phyloP scores from a whole-genome alignment of 2,113 vertebrate species.

The Petrocephalus zakoni region DNA sequence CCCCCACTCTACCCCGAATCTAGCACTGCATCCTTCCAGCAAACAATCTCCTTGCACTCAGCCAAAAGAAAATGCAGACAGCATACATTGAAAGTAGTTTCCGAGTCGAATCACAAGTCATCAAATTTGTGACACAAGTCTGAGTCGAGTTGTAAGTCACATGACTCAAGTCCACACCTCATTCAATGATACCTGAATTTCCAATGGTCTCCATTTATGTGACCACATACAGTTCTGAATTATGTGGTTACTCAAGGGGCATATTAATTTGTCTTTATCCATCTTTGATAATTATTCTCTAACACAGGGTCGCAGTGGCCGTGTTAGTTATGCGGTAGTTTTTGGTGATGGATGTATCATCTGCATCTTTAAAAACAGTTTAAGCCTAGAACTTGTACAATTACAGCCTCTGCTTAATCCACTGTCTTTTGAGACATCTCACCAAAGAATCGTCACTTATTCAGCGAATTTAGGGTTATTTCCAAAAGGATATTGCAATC shows the following conservation, averaged over 20 bases:
- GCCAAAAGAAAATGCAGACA: no score
- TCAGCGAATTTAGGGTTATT: neutral
- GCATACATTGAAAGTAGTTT: no score
- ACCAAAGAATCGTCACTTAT: neutral
- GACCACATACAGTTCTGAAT: neutral
- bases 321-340: neutral
- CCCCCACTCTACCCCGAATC: no score
- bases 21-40: no score
- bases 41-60: no score
- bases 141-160: no score
- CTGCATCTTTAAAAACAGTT: neutral
- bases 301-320: neutral
- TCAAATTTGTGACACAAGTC: no score
- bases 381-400: neutral
- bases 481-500: neutral
- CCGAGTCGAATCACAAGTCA: no score
- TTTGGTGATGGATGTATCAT: neutral
- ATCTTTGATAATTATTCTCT: neutral
- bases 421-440: neutral
- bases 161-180: no score
- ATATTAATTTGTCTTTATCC: neutral
- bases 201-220: neutral
- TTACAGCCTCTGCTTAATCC: neutral
- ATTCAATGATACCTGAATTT: neutral
- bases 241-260: neutral